A percentile compares a stretch with the other conserved stretches of the same genome.
phyloP scores from a whole-genome alignment of 2,797 vertebrate species.

The Microcaecilia unicolor region DNA sequence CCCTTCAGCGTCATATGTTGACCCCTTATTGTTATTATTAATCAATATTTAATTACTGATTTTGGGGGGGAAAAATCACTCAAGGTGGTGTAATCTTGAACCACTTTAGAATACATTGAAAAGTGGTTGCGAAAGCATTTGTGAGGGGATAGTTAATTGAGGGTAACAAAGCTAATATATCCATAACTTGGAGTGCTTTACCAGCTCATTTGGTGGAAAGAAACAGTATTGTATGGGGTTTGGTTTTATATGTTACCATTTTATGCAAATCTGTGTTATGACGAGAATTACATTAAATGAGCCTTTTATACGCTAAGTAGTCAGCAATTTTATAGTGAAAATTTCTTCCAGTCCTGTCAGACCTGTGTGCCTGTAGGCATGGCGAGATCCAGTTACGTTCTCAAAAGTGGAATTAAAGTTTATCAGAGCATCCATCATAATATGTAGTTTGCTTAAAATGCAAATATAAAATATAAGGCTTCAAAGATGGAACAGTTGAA shows the following conservation, averaged over 20 bases:
- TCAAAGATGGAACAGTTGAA: slow-evolving; percentile 42
- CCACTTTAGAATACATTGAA: too few species aligned
- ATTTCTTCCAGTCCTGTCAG: slow-evolving; percentile 55
- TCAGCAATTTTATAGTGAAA: slow-evolving; percentile 59
- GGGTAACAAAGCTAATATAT: too few species aligned
- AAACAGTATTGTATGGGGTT: too few species aligned
- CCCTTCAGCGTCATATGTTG: too few species aligned
- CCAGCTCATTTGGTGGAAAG: too few species aligned
- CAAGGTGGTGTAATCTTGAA: too few species aligned
- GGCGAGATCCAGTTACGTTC: slow-evolving; percentile 59
- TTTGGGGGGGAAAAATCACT: too few species aligned
- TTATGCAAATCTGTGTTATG: slow-evolving; percentile 42
- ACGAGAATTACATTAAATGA: slow-evolving; percentile 48
- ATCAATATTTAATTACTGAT: too few species aligned
- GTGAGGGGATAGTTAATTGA: too few species aligned
- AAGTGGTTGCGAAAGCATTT: too few species aligned
- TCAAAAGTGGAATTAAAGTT: slow-evolving; percentile 64
- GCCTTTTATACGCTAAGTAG: slow-evolving; percentile 58
- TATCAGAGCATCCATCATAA: slow-evolving; percentile 59
- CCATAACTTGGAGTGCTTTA: too few species aligned
- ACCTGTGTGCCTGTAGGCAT: slow-evolving; percentile 53
- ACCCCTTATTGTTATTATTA: too few species aligned
- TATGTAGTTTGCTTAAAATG: slow-evolving; percentile 56
- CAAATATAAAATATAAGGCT: slow-evolving; percentile 51
- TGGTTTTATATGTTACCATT: slow-evolving; percentile 20